Evolutionary conservation across 2,113 vertebrate genomes (phyloP).

Genomic region (Phaetusa simplex): DNA sequence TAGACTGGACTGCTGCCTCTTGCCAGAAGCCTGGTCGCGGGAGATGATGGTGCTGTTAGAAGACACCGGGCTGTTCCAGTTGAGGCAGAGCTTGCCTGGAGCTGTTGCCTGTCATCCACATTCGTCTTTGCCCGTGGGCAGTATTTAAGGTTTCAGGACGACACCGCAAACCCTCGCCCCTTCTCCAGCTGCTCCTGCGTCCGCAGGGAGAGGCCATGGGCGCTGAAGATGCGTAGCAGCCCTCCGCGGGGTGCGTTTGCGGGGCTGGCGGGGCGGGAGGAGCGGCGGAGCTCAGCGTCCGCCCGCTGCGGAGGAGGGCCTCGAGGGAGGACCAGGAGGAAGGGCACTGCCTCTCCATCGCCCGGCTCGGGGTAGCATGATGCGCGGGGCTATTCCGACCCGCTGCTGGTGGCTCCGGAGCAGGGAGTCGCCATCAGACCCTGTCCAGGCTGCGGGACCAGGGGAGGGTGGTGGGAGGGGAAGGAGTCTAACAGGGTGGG

Average conservation of each 20-base stretch:
- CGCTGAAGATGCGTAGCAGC: not conserved
- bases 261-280: not conserved
- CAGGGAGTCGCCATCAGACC: fast-evolving
- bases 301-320: not conserved
- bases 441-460: fast-evolving
- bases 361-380: fast-evolving
- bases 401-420: fast-evolving
- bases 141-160: not conserved
- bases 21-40: not conserved
- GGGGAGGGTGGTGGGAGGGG: not conserved
- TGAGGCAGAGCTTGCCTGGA: not conserved
- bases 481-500: fast-evolving
- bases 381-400: fast-evolving
- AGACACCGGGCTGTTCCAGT: fast-evolving
- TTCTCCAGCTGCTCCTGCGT: not conserved
- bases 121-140: fast-evolving
- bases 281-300: not conserved
- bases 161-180: not conserved
- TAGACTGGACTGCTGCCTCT: not conserved
- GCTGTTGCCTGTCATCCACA: fast-evolving
- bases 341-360: fast-evolving
- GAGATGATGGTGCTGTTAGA: not conserved
- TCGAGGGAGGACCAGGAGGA: fast-evolving
- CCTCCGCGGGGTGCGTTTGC: fast-evolving
- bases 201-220: not conserved